Base-by-base conservation (phyloP, 2,888 invertebrate species). In the Lithophane socia region DNA sequence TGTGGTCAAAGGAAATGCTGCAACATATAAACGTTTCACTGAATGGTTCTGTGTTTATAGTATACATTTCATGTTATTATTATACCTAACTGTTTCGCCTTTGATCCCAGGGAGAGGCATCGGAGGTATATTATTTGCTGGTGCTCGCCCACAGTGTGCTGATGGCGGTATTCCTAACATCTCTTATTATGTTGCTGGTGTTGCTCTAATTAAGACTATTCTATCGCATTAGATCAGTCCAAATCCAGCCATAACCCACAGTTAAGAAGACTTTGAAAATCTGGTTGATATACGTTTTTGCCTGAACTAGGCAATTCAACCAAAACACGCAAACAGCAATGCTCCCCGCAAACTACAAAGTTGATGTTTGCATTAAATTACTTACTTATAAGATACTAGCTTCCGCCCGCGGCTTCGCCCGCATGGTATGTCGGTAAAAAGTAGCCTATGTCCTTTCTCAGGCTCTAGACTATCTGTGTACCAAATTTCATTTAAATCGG, bases 1-100 rank as follows among this genome's bases (percentile, higher is more conserved):
- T 78, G 63, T 73, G 77, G 67, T 63, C 67, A 81, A 80, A 82
- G 77, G 82, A 84, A 87, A 78, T 81, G 75, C 76, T 80, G 82
- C 58, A 78, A 80, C 61, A 79, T 67, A 82, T 85, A 77, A 80
- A 77, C 66, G 75, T 81, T 80, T 72, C 73, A 18, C n/a, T 75
- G 69, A 77, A 75, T 71, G 58, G 60, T 16, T 68, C 70, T 65
- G 29, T 75, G 54, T 70, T 68, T 80, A 76, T 65, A 67, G 67
- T 58, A 68, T 58, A 80, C n/a, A 37, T 79, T 79, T 74, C 66
- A 52, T 70, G 54, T 61, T 83, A 47, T 82, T 68, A 58, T 77
- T 82, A 58, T 70, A 54, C n/a, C 44, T 70, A 63, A 63, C 63
- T 44, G 63, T 64, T 65, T 61, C 29, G 63, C 54, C 73, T 74